Percentiles rank a stretch among this genome's conserved stretches.
Evolutionary conservation across 1,140 invertebrate species (phyloP).

Genomic region (Idris sp.): DNA sequence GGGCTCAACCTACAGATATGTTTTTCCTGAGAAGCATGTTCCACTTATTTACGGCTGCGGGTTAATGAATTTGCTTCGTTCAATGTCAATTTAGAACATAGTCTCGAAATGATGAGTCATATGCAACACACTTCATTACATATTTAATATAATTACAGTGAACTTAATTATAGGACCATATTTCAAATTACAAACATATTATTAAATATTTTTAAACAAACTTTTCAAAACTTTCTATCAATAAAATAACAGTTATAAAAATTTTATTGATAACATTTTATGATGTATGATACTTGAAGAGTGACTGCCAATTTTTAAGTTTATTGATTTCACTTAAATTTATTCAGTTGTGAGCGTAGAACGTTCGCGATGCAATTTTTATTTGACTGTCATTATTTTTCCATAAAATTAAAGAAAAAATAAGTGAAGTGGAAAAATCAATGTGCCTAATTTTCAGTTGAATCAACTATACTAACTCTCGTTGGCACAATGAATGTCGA

Average conservation of each 20-base stretch:
- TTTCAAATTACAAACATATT: too few species aligned
- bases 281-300: too few species aligned
- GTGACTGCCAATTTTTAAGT: too few species aligned
- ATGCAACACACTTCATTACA: conserved; percentile 9
- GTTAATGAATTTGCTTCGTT: conserved; percentile 74
- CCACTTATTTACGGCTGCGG: conserved; percentile 72
- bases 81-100: conserved; percentile 70
- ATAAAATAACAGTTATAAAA: too few species aligned
- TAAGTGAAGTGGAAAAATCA: conserved; percentile 33
- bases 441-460: conserved; percentile 54
- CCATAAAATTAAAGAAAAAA: conserved; percentile 1
- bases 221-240: too few species aligned
- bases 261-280: too few species aligned
- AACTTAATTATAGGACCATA: too few species aligned
- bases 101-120: too few species aligned
- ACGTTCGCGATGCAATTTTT: not conserved
- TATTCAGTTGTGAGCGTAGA: too few species aligned
- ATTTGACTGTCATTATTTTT: not conserved
- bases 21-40: conserved; percentile 45
- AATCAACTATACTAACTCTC: conserved; percentile 52
- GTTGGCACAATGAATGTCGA: conserved; percentile 50
- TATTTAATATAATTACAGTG: too few species aligned
- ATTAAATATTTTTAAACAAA: too few species aligned
- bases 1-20: conserved; percentile 23
- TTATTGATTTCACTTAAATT: too few species aligned